Conservation (phyloP, 2,113 vertebrate genomes). For the Neogale vison region DNA sequence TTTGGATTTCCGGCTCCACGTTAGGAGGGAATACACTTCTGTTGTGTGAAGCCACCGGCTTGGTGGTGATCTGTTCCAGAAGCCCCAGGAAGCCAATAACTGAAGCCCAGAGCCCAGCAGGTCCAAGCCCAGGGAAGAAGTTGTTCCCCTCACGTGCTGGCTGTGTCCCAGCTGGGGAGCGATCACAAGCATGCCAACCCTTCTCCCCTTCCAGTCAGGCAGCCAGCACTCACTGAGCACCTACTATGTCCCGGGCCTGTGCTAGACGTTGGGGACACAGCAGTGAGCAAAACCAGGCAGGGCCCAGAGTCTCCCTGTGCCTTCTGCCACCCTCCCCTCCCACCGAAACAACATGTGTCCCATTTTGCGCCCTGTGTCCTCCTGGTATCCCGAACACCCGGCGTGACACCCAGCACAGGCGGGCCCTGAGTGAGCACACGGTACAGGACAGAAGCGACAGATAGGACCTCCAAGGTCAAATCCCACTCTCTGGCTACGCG, state of each 20-base stretch:
- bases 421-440: rapidly evolving
- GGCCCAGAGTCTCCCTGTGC: not conserved
- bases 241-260: not conserved
- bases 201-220: not conserved
- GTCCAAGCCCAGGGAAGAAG: rapidly evolving
- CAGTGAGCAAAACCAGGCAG: not conserved
- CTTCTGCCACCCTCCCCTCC: not conserved
- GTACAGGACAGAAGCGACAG: rapidly evolving
- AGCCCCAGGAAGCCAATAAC: not conserved
- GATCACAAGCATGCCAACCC: rapidly evolving
- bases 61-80: rapidly evolving
- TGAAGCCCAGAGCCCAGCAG: rapidly evolving
- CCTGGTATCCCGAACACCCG: not conserved
- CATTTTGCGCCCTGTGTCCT: not conserved
- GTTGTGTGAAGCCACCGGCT: not conserved
- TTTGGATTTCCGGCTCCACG: not conserved
- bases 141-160: rapidly evolving
- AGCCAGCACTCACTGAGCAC: not conserved
- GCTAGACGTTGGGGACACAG: too few relatives aligned
- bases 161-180: not conserved
- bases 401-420: rapidly evolving
- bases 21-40: not conserved
- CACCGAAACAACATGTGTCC: rapidly evolving
- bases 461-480: not conserved
- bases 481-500: rapidly evolving